phyloP scores from a whole-genome alignment of 2,888 invertebrate genomes.

The Philhelius pedissequus region DNA sequence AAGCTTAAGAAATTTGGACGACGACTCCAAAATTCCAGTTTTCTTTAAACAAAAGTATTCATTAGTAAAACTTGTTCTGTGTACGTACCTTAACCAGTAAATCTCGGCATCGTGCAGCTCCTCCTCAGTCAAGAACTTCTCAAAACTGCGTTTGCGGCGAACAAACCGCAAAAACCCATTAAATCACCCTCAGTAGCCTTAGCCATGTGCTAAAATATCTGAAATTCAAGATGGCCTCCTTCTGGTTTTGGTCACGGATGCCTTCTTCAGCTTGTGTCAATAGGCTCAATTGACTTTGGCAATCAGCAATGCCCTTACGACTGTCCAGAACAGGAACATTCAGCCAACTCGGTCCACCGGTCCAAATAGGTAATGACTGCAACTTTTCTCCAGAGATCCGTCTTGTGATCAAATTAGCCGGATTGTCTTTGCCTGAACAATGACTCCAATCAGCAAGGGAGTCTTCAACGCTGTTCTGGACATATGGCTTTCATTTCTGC shows the following conservation, averaged over 20 bases:
- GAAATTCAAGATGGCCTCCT: neutral
- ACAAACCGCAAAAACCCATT: no score
- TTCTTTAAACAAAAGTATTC: neutral
- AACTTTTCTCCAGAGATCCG: slow-evolving; percentile 20
- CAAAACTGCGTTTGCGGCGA: neutral
- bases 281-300: neutral
- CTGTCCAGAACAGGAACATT: neutral
- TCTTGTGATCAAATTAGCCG: slow-evolving; percentile 29
- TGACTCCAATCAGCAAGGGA: slow-evolving; percentile 17
- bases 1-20: no score
- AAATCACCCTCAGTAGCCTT: slow-evolving; percentile 11
- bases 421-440: slow-evolving; percentile 30
- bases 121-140: neutral
- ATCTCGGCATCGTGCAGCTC: slow-evolving; percentile 14
- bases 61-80: no score
- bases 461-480: slow-evolving; percentile 29
- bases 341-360: slow-evolving; percentile 12
- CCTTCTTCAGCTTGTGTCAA: neutral
- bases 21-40: neutral
- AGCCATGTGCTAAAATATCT: neutral
- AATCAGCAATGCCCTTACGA: neutral
- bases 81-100: no score
- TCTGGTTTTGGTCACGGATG: neutral
- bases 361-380: slow-evolving; percentile 26
- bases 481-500: slow-evolving; percentile 41